A percentile compares a stretch with the other conserved stretches of the same genome.
These are phyloP conservation scores for Ophraella communa DNA, from an alignment of 2,888 invertebrate genomes.

Conservation along the genomic window DNA sequence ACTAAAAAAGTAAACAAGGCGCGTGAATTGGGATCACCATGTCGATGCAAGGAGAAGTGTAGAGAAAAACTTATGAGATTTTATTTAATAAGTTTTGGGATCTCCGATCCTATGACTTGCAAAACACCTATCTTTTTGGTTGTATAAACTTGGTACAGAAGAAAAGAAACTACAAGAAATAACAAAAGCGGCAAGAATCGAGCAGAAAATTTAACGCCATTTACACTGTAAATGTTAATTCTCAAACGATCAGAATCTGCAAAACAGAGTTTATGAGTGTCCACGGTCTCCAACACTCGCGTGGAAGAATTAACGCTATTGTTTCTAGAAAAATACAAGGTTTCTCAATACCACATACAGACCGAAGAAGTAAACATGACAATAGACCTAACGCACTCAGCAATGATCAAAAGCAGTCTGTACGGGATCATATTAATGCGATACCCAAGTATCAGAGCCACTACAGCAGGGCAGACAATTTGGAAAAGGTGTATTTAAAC, in stretches of 20 bases:
- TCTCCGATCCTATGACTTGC: neutral
- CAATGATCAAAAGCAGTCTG: neutral
- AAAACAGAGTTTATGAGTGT: conserved; percentile 19
- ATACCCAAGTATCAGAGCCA: conserved; percentile 33
- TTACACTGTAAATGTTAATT: conserved; percentile 31
- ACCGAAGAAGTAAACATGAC: neutral
- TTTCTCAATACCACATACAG: neutral
- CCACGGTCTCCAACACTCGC: conserved; percentile 3
- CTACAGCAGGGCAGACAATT: conserved; percentile 31
- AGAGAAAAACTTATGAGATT: neutral
- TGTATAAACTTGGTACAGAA: conserved; percentile 16
- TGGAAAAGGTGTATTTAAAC: conserved; percentile 31
- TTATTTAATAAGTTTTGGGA: conserved; percentile 6
- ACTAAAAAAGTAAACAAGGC: neutral
- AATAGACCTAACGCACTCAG: conserved; percentile 28
- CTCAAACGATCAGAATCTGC: conserved; percentile 24
- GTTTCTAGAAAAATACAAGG: neutral
- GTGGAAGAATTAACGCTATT: neutral
- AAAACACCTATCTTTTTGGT: conserved; percentile 26
- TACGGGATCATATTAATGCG: conserved; percentile 10
- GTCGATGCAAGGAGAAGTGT: neutral
- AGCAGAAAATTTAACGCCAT: conserved; percentile 18
- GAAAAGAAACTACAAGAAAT: conserved; percentile 32
- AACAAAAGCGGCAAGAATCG: conserved; percentile 26
- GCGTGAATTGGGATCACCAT: neutral